Base-by-base conservation (phyloP, 1,140 invertebrate genomes). In the Zaprionus taronus region DNA sequence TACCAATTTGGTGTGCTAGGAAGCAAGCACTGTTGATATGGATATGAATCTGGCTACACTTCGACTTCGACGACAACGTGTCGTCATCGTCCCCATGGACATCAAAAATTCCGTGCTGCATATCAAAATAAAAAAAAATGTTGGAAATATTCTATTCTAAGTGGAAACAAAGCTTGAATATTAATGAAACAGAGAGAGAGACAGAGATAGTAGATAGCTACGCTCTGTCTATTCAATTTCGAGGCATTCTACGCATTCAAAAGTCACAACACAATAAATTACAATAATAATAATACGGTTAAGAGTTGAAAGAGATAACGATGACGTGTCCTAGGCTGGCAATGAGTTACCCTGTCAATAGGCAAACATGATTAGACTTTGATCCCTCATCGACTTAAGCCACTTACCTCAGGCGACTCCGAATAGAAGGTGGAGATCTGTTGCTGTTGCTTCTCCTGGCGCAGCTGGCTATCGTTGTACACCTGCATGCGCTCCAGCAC, bases 1-100 rank as follows among this genome's bases (percentile, higher is more conserved):
- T 70, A 51, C 81, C 79, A 79, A 67, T 67, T 73, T 79, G 84
- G 85, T 57, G 79, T 58, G 75, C 85, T 85, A 80, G 81, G 85
- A 89, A 89, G 85, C 85, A 58, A 69, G 26, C 51, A 15, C 26
- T 31, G 51, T 53, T 53, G 51, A 53, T 56, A 56, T 56, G 56
- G 31, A 24, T 58, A 34, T 31, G 28, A 31, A 31, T 57, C 20
- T 26, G 26, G 24, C 7, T 22, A 56, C 20, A 11, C 65, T 80
- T 51, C 69, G 56, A 66, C 61, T 69, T 49, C 36, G n/a, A 58
- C 38, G 41, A 63, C 60, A 57, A 44, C 49, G 57, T 55, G 47
- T 22, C 47, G 47, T 51, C 47, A 51, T 51, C 56, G 67, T 63
- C 61, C 60, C 22, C 55, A 71, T 60, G 41, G 55, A 66, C 64